phyloP scores from a whole-genome alignment of 2,113 vertebrate species.

The Phaethornis superciliosus region DNA sequence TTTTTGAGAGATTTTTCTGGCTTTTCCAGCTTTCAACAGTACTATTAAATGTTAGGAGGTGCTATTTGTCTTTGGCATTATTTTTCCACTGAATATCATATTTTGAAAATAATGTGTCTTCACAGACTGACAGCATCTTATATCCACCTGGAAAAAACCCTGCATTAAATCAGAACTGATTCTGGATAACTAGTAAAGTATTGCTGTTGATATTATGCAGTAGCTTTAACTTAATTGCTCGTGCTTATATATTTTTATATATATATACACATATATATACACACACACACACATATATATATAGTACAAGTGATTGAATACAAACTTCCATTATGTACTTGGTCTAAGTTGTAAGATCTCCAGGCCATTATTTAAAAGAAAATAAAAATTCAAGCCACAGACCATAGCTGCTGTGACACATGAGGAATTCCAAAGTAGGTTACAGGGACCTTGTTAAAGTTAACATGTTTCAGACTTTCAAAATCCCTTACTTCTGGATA shows the following conservation, averaged over 20 bases:
- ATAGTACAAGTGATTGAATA: background rate
- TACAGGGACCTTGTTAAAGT: background rate
- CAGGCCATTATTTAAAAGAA: background rate
- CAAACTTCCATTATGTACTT: background rate
- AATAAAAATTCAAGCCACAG: background rate
- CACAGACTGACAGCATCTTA: accelerated
- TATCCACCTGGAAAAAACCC: background rate
- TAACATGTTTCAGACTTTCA: background rate
- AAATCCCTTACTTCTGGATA: background rate
- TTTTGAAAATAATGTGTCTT: background rate
- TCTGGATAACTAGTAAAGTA: background rate
- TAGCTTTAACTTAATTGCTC: background rate
- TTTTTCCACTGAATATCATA: background rate
- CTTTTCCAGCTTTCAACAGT: background rate
- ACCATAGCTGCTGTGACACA: background rate
- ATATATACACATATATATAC: too few relatives aligned
- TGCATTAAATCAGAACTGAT: background rate
- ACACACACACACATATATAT: too few relatives aligned
- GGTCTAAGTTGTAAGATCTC: background rate
- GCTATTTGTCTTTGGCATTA: background rate
- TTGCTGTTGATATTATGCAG: background rate
- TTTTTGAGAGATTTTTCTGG: background rate
- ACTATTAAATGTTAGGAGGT: background rate
- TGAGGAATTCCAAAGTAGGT: background rate
- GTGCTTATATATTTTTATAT: background rate